Evolutionary conservation across 2,888 invertebrate species (phyloP).

Genomic region (Harpalus rubripes): DNA sequence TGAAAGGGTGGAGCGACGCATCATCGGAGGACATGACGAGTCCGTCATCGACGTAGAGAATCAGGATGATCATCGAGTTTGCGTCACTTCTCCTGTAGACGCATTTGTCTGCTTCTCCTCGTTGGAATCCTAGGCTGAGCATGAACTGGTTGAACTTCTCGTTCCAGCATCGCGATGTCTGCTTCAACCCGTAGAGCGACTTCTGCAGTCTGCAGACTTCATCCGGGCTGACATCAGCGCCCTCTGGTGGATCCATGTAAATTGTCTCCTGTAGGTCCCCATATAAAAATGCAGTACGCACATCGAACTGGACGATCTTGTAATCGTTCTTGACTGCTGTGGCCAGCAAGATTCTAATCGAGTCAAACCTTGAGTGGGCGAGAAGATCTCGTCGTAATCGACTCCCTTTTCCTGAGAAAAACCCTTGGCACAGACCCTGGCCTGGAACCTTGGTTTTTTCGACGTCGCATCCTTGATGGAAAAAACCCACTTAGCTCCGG

Average conservation of each 20-base stretch:
- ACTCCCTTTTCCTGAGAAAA: constrained; percentile 66
- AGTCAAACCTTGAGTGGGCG: no score
- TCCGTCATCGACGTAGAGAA: constrained; percentile 37
- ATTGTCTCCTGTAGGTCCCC: constrained; percentile 65
- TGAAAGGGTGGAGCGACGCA: not conserved
- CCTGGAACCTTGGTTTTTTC: constrained; percentile 66
- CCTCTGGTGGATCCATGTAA: constrained; percentile 59
- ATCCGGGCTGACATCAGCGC: constrained; percentile 17
- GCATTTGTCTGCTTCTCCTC: constrained; percentile 29
- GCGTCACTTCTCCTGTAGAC: constrained; percentile 12
- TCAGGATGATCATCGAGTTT: constrained; percentile 24
- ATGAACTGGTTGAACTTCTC: constrained; percentile 62
- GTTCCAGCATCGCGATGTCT: constrained; percentile 69
- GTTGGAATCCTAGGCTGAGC: not conserved
- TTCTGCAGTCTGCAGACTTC: constrained; percentile 67
- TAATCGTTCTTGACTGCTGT: constrained; percentile 20
- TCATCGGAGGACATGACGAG: constrained; percentile 30
- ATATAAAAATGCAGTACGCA: constrained; percentile 61
- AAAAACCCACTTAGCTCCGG: constrained; percentile 70
- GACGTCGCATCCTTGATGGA: constrained; percentile 45
- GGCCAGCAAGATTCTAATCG: no score
- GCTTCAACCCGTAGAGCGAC: constrained; percentile 68
- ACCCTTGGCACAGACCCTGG: constrained; percentile 68
- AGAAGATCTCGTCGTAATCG: no score
- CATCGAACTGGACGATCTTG: constrained; percentile 62